A percentile compares a stretch with the other conserved stretches of the same genome.
Conservation (phyloP, 92 coral and sea anemone genomes). For the Palythoa grandiflora region DNA sequence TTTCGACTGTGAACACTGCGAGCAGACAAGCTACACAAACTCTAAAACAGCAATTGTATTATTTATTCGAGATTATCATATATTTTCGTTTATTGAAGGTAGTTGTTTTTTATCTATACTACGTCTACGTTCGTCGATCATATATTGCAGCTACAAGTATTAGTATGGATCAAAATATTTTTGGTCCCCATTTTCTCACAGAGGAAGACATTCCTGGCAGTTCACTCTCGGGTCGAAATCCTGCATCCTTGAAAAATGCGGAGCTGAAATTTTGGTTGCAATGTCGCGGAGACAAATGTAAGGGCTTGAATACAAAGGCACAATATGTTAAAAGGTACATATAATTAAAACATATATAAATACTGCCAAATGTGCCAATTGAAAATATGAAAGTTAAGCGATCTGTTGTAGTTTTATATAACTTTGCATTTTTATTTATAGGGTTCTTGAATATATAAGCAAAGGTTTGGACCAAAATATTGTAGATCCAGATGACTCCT, state of each 20-base stretch:
- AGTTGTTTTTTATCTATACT: background rate
- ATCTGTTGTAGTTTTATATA: background rate
- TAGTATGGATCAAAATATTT: conserved; percentile 1
- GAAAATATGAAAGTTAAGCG: background rate
- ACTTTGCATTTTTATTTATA: background rate
- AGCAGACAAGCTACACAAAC: background rate
- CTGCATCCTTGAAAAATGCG: background rate
- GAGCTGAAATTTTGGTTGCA: no score
- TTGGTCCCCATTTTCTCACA: conserved; percentile 6
- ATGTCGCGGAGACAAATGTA: background rate
- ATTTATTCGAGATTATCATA: background rate
- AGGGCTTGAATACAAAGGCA: conserved; percentile 9
- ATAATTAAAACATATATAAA: background rate
- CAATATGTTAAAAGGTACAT: background rate
- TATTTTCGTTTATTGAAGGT: background rate
- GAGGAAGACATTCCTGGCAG: no score
- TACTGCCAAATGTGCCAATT: background rate
- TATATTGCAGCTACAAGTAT: conserved; percentile 4
- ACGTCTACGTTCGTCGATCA: conserved; percentile 1
- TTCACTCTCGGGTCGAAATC: no score
- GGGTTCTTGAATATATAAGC: background rate
- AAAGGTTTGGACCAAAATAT: background rate
- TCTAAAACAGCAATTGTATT: conserved; percentile 11
- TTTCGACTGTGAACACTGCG: conserved; percentile 27
- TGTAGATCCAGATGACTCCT: background rate